A percentile compares a stretch with the other conserved stretches of the same genome.
phyloP scores from a whole-genome alignment of 92 coral and sea anemone genomes.

The Umimayanthus chanpuru region DNA sequence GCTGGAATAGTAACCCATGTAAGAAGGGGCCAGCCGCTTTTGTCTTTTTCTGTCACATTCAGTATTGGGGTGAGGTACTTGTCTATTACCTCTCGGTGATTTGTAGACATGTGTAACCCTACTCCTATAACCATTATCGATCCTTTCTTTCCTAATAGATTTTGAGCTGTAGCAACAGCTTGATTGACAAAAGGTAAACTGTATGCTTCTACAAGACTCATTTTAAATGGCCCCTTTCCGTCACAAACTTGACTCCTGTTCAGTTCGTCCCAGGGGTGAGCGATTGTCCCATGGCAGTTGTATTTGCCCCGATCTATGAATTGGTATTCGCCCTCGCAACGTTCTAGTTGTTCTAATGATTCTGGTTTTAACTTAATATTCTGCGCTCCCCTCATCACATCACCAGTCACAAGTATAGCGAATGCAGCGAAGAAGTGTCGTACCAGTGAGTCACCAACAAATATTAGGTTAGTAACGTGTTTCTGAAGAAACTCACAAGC shows the following conservation, averaged over 20 bases:
- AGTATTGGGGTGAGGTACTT: slow-evolving; percentile 64
- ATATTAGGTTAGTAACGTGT: slow-evolving; percentile 55
- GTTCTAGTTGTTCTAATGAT: slow-evolving; percentile 17
- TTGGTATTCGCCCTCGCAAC: slow-evolving; percentile 72
- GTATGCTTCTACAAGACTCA: slow-evolving; percentile 61
- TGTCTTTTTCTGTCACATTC: slow-evolving; percentile 36
- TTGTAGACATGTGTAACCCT: slow-evolving; percentile 60
- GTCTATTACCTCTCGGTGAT: slow-evolving; percentile 49
- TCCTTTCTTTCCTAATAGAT: slow-evolving; percentile 52
- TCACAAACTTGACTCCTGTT: slow-evolving; percentile 50
- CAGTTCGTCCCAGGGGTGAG: slow-evolving; percentile 56
- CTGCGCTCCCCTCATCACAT: slow-evolving; percentile 55
- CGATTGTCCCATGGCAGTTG: slow-evolving; percentile 54
- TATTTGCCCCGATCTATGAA: slow-evolving; percentile 68
- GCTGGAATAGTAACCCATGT: slow-evolving; percentile 63
- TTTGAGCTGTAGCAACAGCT: slow-evolving; percentile 47
- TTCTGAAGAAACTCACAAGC: slow-evolving; percentile 42
- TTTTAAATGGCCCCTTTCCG: slow-evolving; percentile 55
- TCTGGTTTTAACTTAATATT: slow-evolving; percentile 26
- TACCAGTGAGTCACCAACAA: slow-evolving; percentile 71
- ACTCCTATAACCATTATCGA: slow-evolving; percentile 60
- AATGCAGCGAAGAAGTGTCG: slow-evolving; percentile 69
- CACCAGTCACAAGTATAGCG: slow-evolving; percentile 56
- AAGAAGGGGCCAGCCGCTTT: slow-evolving; percentile 64
- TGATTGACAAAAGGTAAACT: not conserved